Evolutionary conservation across 2,113 vertebrate genomes (phyloP), one percentile per base, ranked within the genome.

Genomic region (Calonectris borealis): DNA sequence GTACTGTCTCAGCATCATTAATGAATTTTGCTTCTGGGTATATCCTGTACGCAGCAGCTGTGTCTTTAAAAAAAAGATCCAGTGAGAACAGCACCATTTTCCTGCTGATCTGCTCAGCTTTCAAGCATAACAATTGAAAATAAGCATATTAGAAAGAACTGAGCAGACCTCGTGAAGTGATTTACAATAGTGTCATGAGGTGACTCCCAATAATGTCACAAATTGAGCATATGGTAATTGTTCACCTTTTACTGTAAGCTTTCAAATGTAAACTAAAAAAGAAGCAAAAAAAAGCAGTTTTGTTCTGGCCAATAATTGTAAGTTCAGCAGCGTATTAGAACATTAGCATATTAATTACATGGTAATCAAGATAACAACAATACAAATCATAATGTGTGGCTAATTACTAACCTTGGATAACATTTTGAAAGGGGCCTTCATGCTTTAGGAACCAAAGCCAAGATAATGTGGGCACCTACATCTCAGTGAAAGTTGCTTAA

Each of bases 301-400:
- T 79, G 7, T 89, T 54, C 58, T 77, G 75, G 42, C 25, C 64
- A 78, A 12, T 81, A 85, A 73, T 91, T 84, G 11, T 34, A 73
- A 77, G 19, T 72, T 88, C 58, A 90, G 21, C 13, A 57, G 61
- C 0, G 0, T 84, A 44, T 85, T 72, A 79, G 51, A 78, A 57
- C 19, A 88, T 85, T 90, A 95, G 19, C 81, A 65, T 90, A 90
- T 80, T 95, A 87, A 96, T 94, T 87, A 76, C 19, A 54, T 88
- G 25, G 36, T 66, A 95, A 83, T 94, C 78, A 80, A 87, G 70
- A 51, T 68, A 76, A 34, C 38, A 90, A 36, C 55, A 57, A 27
- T 13, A 21, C 46, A 83, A 72, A 55, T 90, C 15, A 31, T 82
- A 60, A 83, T 34, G 8, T 68, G 32, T 79, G 79, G 40, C 66